These are phyloP conservation scores for Nannobrachium achirus DNA, from an alignment of 2,113 vertebrate species.

Conservation along the genomic window DNA sequence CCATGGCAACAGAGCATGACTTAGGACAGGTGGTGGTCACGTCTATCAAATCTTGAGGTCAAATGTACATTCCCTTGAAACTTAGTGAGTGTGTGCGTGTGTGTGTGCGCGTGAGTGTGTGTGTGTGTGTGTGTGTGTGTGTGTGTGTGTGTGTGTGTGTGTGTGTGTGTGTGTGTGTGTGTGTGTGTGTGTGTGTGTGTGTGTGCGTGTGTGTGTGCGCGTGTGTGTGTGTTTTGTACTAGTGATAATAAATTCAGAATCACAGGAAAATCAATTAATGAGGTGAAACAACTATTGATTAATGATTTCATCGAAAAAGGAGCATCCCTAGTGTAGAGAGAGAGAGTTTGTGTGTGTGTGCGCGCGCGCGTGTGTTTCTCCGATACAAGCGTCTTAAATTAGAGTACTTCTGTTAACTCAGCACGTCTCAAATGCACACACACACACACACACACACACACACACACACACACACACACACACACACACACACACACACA, in stretches of 20 bases:
- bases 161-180: too few species aligned
- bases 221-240: constrained; percentile 75
- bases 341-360: neutral
- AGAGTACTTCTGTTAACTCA: constrained; percentile 6
- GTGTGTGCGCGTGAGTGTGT: too few species aligned
- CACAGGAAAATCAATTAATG: neutral
- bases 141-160: too few species aligned
- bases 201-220: constrained; percentile 18
- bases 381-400: constrained; percentile 1
- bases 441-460: neutral
- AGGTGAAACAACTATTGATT: neutral
- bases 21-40: too few species aligned
- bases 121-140: too few species aligned
- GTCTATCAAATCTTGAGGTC: too few species aligned
- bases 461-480: neutral
- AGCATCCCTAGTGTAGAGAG: neutral
- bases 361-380: neutral
- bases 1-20: too few species aligned
- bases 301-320: neutral
- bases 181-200: neutral
- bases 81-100: too few species aligned
- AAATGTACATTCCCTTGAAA: too few species aligned
- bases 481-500: too few species aligned
- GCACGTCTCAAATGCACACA: neutral
- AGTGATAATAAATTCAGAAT: neutral